Percentiles rank a stretch among this genome's conserved stretches.
Conservation (phyloP, 2,113 vertebrate species). For the Psophia crepitans region DNA sequence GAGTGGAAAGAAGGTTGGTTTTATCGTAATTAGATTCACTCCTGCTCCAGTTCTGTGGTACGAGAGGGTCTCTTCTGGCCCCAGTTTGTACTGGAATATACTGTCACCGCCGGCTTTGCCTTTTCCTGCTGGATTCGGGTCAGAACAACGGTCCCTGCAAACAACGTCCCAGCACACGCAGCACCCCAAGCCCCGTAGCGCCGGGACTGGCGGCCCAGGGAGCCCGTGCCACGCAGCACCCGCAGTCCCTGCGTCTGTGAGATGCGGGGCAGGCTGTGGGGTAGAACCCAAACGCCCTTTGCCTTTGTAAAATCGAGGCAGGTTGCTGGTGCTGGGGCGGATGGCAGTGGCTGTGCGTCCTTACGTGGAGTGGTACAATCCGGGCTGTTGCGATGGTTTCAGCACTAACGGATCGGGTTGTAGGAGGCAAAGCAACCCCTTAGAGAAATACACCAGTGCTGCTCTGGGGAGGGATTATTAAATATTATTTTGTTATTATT, state of each 20-base stretch:
- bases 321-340: not conserved
- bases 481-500: not conserved
- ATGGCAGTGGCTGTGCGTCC: not conserved
- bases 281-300: not conserved
- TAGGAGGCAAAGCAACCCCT: not conserved
- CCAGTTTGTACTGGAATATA: not conserved
- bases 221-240: not conserved
- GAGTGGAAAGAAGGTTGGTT: not conserved
- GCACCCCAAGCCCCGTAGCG: fast-evolving
- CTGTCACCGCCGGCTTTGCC: not conserved
- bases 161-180: fast-evolving
- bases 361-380: not conserved
- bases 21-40: not conserved
- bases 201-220: not conserved
- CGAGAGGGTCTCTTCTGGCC: not conserved
- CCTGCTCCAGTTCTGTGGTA: not conserved
- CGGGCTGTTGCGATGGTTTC: not conserved
- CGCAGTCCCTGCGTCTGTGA: fast-evolving
- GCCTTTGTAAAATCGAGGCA: not conserved
- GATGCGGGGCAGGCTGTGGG: not conserved
- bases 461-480: not conserved
- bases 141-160: fast-evolving
- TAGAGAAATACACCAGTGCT: not conserved
- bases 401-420: not conserved
- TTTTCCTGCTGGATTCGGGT: not conserved